A percentile compares a stretch with the other conserved stretches of the same genome.
These are phyloP conservation scores for Paramacrobiotus metropolitanus DNA, from an alignment of 1,140 invertebrate genomes.

Conservation along the genomic window DNA sequence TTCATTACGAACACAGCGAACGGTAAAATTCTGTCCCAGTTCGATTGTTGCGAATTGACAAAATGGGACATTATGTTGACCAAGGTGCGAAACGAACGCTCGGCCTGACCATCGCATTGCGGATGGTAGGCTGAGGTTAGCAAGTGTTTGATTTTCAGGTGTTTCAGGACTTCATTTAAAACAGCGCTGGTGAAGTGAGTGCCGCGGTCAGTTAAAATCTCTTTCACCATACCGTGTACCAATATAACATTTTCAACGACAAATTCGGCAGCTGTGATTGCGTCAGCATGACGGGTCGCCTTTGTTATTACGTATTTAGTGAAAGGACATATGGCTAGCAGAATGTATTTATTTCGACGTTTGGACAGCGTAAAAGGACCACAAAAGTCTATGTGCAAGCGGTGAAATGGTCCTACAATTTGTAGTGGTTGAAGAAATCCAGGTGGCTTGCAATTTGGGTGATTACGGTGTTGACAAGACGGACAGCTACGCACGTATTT, in stretches of 20 bases:
- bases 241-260: neutral
- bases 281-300: neutral
- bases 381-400: neutral
- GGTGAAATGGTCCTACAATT: neutral
- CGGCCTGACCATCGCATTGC: neutral
- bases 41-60: neutral
- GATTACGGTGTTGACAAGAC: neutral
- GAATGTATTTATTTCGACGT: neutral
- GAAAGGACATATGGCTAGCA: neutral
- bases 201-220: neutral
- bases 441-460: neutral
- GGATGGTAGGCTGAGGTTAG: neutral
- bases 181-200: neutral
- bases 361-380: neutral
- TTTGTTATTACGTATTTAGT: neutral
- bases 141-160: neutral
- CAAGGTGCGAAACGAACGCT: neutral
- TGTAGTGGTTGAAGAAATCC: neutral
- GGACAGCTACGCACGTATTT: neutral
- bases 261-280: neutral
- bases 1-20: neutral
- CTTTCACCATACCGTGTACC: neutral
- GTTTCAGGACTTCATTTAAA: neutral
- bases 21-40: neutral
- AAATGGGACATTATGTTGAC: neutral